Percentiles rank a stretch among this genome's conserved stretches.
Evolutionary conservation across 2,797 vertebrate species (phyloP).

Genomic region (Labeo calbasu): DNA sequence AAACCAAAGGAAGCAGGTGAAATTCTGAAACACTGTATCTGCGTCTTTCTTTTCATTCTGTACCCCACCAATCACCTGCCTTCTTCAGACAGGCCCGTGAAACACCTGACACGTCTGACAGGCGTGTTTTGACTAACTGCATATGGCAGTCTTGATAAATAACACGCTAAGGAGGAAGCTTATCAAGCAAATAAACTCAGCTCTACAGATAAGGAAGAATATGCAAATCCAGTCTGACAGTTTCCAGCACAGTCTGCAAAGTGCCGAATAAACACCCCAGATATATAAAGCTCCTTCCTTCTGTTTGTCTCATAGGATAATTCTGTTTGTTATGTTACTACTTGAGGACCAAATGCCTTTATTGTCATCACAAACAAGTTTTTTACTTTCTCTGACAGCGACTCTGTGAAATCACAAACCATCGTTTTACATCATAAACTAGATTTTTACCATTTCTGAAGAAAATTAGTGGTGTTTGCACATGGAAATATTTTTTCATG

Average conservation of each 20-base stretch:
- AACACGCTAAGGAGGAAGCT: slow-evolving; percentile 43
- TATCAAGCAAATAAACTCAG: slow-evolving; percentile 57
- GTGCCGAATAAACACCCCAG: slow-evolving; percentile 30
- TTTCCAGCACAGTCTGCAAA: slow-evolving; percentile 36
- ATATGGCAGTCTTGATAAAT: slow-evolving; percentile 54
- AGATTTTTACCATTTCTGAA: not conserved
- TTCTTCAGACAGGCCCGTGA: slow-evolving; percentile 23
- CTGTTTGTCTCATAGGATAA: slow-evolving; percentile 9
- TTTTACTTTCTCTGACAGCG: not conserved
- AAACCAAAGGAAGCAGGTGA: not conserved
- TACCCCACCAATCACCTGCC: not conserved
- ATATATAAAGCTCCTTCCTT: slow-evolving; percentile 24
- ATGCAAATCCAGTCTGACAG: slow-evolving; percentile 47
- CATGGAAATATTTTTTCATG: too few species aligned
- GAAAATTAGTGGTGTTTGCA: not conserved
- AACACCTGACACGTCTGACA: slow-evolving; percentile 37
- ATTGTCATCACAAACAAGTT: not conserved
- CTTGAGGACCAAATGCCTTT: slow-evolving; percentile 2
- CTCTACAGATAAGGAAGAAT: slow-evolving; percentile 50
- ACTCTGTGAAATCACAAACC: not conserved
- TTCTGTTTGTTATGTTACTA: slow-evolving; percentile 3
- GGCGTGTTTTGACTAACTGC: slow-evolving; percentile 50
- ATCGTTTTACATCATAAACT: not conserved
- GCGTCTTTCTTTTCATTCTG: not conserved
- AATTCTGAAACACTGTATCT: not conserved